Conservation (phyloP, 1,140 invertebrate species). For the Drosophila nebulosa region DNA sequence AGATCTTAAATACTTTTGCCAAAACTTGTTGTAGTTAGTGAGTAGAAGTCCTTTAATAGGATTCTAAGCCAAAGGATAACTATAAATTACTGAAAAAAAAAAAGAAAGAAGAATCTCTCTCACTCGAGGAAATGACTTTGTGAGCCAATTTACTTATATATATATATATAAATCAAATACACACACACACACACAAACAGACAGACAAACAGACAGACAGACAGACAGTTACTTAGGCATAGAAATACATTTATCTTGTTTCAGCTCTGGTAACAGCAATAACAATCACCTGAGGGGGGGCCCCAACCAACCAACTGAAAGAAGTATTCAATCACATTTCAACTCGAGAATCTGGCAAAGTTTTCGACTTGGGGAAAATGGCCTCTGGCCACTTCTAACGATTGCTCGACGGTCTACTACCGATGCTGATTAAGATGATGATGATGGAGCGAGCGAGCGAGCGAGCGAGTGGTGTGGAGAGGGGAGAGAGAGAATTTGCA, state of each 20-base stretch:
- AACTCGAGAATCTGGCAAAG: slow-evolving; percentile 7
- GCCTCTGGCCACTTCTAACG: slow-evolving; percentile 7
- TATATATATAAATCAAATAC: not conserved
- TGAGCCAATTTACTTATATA: not conserved
- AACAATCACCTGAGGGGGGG: not conserved
- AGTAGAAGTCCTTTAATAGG: too few relatives aligned
- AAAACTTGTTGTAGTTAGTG: too few relatives aligned
- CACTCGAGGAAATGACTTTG: not conserved
- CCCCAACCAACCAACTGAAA: not conserved
- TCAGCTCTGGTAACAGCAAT: not conserved
- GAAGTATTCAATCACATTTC: slow-evolving; percentile 43
- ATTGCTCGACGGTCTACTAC: not conserved
- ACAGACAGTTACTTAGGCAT: not conserved
- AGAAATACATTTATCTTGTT: not conserved
- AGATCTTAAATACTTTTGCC: too few relatives aligned
- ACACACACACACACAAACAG: not conserved
- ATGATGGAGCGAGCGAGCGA: not conserved
- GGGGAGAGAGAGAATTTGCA: slow-evolving; percentile 48
- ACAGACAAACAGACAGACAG: not conserved
- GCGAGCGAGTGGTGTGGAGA: not conserved
- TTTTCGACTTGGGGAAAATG: slow-evolving; percentile 5
- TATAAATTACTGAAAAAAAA: too few relatives aligned
- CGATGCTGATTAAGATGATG: not conserved
- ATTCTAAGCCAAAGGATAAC: too few relatives aligned
- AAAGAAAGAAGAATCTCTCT: too few relatives aligned